Conservation (phyloP, 2,888 invertebrate species). For the Leistus spinibarbis region DNA sequence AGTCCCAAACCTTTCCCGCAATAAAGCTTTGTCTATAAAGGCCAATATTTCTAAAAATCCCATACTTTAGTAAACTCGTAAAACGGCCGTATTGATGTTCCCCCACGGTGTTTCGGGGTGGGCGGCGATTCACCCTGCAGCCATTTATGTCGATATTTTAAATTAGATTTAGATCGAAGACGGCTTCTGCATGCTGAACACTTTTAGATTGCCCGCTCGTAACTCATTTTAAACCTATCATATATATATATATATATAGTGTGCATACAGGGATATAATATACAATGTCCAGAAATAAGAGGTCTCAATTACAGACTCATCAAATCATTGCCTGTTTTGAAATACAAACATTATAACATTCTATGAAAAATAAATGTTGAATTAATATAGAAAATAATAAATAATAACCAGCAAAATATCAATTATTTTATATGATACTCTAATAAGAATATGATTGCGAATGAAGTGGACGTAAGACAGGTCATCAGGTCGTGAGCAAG, state of each 20-base stretch:
- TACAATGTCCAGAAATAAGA: not conserved
- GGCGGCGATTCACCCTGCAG: conserved; percentile 23
- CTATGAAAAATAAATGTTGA: too few species aligned
- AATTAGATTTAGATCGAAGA: conserved; percentile 50
- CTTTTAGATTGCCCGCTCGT: conserved; percentile 41
- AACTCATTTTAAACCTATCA: conserved; percentile 18
- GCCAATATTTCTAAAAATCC: conserved; percentile 56
- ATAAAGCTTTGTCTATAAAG: conserved; percentile 57
- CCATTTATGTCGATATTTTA: conserved; percentile 52
- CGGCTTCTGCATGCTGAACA: conserved; percentile 47
- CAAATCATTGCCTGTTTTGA: too few species aligned
- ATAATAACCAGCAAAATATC: too few species aligned
- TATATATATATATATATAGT: too few species aligned
- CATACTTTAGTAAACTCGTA: conserved; percentile 56
- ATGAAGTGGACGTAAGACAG: too few species aligned
- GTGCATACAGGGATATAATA: not conserved
- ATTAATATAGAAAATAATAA: too few species aligned
- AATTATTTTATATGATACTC: too few species aligned
- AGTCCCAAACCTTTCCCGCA: conserved; percentile 45
- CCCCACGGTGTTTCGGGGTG: conserved; percentile 52
- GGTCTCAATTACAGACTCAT: too few species aligned
- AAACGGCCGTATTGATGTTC: conserved; percentile 54
- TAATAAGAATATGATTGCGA: too few species aligned
- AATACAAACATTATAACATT: too few species aligned
- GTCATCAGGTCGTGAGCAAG: too few species aligned